Percentiles rank a stretch among this genome's conserved stretches.
Conservation (phyloP, 2,888 invertebrate species). For the Periphyllus acericola region DNA sequence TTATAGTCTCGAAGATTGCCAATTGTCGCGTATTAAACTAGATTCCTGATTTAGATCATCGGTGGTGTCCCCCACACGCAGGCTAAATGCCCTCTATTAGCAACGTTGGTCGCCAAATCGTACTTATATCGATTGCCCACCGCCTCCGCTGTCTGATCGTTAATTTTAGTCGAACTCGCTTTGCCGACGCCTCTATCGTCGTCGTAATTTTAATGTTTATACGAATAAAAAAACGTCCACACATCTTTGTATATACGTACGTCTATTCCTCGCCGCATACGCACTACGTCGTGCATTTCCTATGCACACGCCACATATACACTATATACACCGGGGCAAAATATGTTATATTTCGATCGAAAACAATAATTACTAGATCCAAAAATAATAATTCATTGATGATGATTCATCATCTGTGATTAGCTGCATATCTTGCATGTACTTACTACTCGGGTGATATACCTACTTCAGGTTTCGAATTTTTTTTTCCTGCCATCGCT, state of each 20-base stretch:
- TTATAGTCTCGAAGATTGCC: slow-evolving; percentile 51
- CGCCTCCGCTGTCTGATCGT: background rate
- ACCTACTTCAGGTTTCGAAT: too few species aligned
- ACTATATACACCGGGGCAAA: background rate
- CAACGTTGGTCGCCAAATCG: slow-evolving; percentile 41
- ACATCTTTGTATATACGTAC: background rate
- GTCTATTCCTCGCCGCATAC: too few species aligned
- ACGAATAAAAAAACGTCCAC: background rate
- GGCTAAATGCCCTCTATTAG: slow-evolving; percentile 54
- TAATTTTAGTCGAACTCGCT: slow-evolving; percentile 41
- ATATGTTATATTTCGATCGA: background rate
- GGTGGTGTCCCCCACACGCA: background rate
- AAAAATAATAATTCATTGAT: too few species aligned
- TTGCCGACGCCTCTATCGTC: background rate
- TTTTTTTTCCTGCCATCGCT: too few species aligned
- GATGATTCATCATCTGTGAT: too few species aligned
- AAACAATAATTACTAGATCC: too few species aligned
- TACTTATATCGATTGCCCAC: slow-evolving; percentile 20
- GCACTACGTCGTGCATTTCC: background rate
- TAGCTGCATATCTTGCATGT: too few species aligned
- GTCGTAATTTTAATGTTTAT: background rate
- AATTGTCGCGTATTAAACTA: slow-evolving; percentile 50
- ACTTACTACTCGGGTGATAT: too few species aligned
- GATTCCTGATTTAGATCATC: slow-evolving; percentile 58
- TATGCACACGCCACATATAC: background rate